Percentiles rank a stretch among this genome's conserved stretches.
These are phyloP conservation scores for Cataglyphis altisquamis DNA, from an alignment of 2,888 invertebrate species.

Conservation along the genomic window DNA sequence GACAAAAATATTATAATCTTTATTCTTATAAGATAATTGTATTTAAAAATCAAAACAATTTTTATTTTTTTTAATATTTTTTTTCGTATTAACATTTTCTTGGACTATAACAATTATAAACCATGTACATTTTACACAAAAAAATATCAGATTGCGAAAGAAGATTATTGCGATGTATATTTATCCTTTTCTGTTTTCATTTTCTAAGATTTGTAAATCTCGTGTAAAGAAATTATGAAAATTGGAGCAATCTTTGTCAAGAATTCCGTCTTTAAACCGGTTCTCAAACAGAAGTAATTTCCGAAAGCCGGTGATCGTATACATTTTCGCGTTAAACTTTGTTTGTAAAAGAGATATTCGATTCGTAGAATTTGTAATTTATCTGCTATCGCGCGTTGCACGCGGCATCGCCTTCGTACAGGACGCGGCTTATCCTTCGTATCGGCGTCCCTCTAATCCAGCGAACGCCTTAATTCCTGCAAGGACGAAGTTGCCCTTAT, in stretches of 20 bases:
- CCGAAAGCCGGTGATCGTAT: constrained; percentile 14
- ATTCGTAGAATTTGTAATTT: constrained; percentile 54
- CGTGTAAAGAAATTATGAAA: background rate
- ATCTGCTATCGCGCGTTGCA: constrained; percentile 50
- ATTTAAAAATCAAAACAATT: background rate
- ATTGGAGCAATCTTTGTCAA: constrained; percentile 1
- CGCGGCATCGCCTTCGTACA: constrained; percentile 40
- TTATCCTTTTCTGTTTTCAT: background rate
- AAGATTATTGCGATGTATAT: background rate
- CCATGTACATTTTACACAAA: background rate
- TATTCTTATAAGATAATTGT: background rate
- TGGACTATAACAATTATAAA: background rate
- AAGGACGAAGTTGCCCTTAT: constrained; percentile 68
- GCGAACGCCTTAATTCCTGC: constrained; percentile 55
- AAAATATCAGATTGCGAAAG: background rate
- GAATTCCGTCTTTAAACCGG: constrained; percentile 17
- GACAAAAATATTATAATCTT: background rate
- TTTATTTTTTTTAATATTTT: background rate
- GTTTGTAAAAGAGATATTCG: constrained; percentile 45
- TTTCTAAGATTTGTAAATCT: background rate
- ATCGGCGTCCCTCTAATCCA: constrained; percentile 54
- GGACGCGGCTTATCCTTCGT: constrained; percentile 53
- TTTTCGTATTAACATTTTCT: background rate
- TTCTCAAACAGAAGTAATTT: constrained; percentile 9
- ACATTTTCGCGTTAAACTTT: constrained; percentile 36